Evolutionary conservation across 1,140 invertebrate genomes (phyloP).

Genomic region (Ostrea denselamellosa): DNA sequence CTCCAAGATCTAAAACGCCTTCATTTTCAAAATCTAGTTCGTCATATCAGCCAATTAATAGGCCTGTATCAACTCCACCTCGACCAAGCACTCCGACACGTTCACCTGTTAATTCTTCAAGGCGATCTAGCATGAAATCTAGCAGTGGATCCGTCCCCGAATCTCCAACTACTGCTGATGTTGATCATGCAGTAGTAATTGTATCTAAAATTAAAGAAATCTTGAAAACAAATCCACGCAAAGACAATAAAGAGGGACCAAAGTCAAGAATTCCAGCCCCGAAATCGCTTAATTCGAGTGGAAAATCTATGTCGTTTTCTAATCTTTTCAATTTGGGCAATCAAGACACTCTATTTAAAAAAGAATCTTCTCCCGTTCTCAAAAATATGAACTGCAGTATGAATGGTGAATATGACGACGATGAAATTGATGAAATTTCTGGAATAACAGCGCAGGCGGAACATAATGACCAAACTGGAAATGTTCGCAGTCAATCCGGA

Average conservation of each 20-base stretch:
- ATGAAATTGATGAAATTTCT: constrained; percentile 56
- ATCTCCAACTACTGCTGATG: constrained; percentile 13
- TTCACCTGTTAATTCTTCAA: constrained; percentile 41
- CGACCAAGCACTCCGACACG: constrained; percentile 57
- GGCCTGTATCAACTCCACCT: constrained; percentile 59
- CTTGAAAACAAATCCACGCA: constrained; percentile 67
- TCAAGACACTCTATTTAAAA: constrained; percentile 40
- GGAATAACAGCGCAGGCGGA: constrained; percentile 55
- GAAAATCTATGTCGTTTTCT: constrained; percentile 67
- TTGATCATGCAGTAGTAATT: constrained; percentile 60
- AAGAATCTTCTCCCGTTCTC: constrained; percentile 10
- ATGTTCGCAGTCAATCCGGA: constrained; percentile 55
- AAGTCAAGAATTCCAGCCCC: constrained; percentile 71
- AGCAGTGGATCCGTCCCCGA: constrained; percentile 50
- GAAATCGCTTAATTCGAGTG: constrained; percentile 53
- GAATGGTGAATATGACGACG: constrained; percentile 52
- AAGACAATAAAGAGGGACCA: constrained; percentile 60
- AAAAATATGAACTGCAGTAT: constrained; percentile 33
- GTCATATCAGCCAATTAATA: constrained; percentile 52
- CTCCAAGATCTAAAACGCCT: constrained; percentile 52
- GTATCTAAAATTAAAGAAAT: constrained; percentile 74
- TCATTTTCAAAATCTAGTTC: constrained; percentile 50
- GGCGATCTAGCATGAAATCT: constrained; percentile 50
- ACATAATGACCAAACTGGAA: constrained; percentile 52
- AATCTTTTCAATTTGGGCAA: constrained; percentile 55